Conservation (phyloP, 2,888 invertebrate genomes). For the Tipula unca region DNA sequence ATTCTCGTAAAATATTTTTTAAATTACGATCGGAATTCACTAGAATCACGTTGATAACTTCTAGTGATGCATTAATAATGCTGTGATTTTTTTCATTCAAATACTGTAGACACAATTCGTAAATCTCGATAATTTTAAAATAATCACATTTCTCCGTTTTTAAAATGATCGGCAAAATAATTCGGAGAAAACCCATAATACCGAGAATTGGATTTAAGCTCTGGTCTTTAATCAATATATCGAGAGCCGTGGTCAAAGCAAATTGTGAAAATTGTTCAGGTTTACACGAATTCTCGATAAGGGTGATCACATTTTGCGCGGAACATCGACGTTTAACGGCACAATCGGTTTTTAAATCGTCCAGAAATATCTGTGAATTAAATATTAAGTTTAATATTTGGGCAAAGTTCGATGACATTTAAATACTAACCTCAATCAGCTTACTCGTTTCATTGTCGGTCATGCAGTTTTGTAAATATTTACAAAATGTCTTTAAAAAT, state of each 20-base stretch:
- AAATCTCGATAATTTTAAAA: slow-evolving; percentile 52
- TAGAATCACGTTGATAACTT: slow-evolving; percentile 45
- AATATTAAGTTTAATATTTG: slow-evolving; percentile 21
- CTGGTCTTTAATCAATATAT: slow-evolving; percentile 37
- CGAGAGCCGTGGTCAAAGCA: slow-evolving; percentile 37
- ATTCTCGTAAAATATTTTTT: slow-evolving; percentile 19
- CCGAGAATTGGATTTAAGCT: slow-evolving; percentile 51
- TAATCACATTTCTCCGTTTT: slow-evolving; percentile 31
- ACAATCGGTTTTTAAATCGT: slow-evolving; percentile 44
- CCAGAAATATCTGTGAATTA: slow-evolving; percentile 38
- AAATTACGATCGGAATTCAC: slow-evolving; percentile 25
- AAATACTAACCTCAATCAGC: slow-evolving; percentile 35
- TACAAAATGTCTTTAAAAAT: slow-evolving; percentile 38
- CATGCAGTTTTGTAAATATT: slow-evolving; percentile 37
- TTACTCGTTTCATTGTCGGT: slow-evolving; percentile 39
- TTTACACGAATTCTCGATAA: slow-evolving; percentile 72
- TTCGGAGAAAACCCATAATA: slow-evolving; percentile 54
- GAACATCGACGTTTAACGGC: slow-evolving; percentile 75
- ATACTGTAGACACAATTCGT: slow-evolving; percentile 66
- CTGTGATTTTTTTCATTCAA: slow-evolving; percentile 71
- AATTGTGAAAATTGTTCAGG: slow-evolving; percentile 47
- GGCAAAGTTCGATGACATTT: background rate
- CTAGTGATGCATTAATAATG: slow-evolving; percentile 78
- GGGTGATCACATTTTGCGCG: slow-evolving; percentile 67
- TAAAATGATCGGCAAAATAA: slow-evolving; percentile 50